Evolutionary conservation across 2,888 invertebrate species (phyloP).

Genomic region (Ferrisia virgata): DNA sequence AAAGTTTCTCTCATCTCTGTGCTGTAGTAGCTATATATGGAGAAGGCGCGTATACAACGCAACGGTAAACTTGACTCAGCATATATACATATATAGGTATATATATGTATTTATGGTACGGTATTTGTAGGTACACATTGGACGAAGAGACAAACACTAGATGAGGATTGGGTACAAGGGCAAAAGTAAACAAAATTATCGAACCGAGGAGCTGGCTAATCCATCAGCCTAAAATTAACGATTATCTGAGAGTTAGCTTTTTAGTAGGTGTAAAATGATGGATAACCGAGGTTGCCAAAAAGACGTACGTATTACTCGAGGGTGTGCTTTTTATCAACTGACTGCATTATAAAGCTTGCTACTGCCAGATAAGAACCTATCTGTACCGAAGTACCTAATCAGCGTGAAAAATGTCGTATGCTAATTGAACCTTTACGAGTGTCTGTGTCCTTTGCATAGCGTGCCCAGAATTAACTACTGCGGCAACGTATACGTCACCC

Average conservation of each 20-base stretch:
- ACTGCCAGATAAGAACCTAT: not conserved
- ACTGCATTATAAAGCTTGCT: conserved; percentile 15
- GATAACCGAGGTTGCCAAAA: conserved; percentile 7
- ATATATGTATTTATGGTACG: too few relatives aligned
- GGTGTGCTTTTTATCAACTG: not conserved
- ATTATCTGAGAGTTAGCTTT: not conserved
- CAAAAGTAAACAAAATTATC: conserved; percentile 31
- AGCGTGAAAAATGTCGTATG: conserved; percentile 9
- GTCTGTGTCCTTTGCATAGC: not conserved
- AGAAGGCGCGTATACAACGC: too few relatives aligned
- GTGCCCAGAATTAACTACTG: not conserved
- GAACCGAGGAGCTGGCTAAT: not conserved
- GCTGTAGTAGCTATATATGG: not conserved
- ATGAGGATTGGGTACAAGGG: too few relatives aligned
- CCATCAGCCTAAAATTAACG: conserved; percentile 19
- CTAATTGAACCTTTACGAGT: not conserved
- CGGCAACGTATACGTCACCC: not conserved
- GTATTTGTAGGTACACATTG: too few relatives aligned
- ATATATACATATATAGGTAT: not conserved
- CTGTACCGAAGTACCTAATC: not conserved
- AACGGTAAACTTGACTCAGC: not conserved
- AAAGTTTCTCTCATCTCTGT: not conserved
- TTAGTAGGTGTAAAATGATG: conserved; percentile 38
- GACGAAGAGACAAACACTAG: not conserved
- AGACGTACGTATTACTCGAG: conserved; percentile 2